These are phyloP conservation scores for Eristalis intricaria DNA, from an alignment of 2,888 invertebrate genomes.

Conservation along the genomic window DNA sequence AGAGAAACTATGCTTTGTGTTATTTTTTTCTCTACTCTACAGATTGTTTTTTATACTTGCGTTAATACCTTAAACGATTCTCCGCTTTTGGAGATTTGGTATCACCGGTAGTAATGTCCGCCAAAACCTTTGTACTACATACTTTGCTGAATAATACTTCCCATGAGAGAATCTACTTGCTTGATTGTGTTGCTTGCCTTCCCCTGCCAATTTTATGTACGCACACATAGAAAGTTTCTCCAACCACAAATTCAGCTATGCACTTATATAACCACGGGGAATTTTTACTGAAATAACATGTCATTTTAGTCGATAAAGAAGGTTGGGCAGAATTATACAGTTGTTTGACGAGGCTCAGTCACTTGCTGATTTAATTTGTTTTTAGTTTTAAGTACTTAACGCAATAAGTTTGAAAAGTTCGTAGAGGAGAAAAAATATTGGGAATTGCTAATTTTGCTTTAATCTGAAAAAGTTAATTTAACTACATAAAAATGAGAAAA, in stretches of 20 bases:
- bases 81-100: no score
- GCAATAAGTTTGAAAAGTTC: neutral
- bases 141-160: no score
- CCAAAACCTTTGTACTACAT: no score
- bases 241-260: neutral
- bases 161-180: no score
- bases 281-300: conserved; percentile 8
- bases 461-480: neutral
- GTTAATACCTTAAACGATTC: no score
- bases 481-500: neutral
- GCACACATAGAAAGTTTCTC: no score
- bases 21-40: no score
- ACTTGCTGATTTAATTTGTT: conserved; percentile 11
- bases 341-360: neutral
- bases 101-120: no score
- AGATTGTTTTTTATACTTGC: no score
- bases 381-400: conserved; percentile 33
- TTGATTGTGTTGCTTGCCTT: no score
- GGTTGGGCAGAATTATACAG: conserved; percentile 17
- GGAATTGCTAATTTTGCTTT: neutral
- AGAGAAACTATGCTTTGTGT: no score
- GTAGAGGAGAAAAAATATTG: neutral
- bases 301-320: conserved; percentile 31
- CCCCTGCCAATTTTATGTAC: no score
- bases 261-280: neutral